phyloP scores from a whole-genome alignment of 2,113 vertebrate genomes.

The Eubucco bourcierii region DNA sequence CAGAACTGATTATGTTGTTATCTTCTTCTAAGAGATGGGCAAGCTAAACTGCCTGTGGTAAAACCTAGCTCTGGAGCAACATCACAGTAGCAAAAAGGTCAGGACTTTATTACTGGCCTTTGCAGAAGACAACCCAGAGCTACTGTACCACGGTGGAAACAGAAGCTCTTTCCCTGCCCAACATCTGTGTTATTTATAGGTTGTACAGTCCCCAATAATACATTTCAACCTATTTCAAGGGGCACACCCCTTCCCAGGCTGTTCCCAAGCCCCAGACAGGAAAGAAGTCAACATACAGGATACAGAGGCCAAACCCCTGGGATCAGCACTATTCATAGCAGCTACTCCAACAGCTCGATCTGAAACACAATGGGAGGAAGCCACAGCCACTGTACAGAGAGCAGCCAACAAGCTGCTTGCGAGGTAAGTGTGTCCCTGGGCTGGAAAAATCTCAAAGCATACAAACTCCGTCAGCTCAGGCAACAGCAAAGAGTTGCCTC shows the following conservation, averaged over 20 bases:
- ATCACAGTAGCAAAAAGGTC: neutral
- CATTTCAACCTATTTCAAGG: neutral
- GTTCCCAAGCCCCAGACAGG: constrained; percentile 9
- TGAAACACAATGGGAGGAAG: constrained; percentile 46
- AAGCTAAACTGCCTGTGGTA: neutral
- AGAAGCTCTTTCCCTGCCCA: neutral
- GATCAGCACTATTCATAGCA: constrained; percentile 48
- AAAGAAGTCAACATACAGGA: constrained; percentile 46
- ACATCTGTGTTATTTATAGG: neutral
- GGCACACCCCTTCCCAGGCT: constrained; percentile 50
- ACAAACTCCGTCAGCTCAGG: neutral
- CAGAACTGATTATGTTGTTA: no score
- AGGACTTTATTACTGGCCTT: neutral
- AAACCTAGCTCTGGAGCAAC: neutral
- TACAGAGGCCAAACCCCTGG: constrained; percentile 14
- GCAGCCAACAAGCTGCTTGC: neutral
- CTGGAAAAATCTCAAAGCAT: neutral
- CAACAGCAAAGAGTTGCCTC: neutral
- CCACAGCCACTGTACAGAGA: neutral
- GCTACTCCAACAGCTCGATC: neutral
- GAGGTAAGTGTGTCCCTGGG: accelerated
- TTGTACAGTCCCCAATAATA: neutral
- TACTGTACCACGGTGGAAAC: constrained; percentile 17
- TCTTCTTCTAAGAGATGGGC: neutral
- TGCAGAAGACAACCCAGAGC: neutral